Evolutionary conservation across 2,797 vertebrate genomes (phyloP).

Genomic region (Sitta carolinensis): DNA sequence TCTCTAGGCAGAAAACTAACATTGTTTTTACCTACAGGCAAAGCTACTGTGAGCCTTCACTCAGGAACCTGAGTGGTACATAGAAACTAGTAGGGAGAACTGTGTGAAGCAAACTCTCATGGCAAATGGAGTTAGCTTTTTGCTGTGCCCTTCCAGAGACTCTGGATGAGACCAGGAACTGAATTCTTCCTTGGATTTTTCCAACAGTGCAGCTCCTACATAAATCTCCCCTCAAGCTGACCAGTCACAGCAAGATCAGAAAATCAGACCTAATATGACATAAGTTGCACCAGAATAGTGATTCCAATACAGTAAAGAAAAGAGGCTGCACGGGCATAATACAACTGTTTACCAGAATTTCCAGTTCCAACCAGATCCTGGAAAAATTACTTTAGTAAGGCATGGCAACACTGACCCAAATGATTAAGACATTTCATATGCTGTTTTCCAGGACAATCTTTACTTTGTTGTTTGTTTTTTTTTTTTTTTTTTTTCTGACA

Average conservation of each 20-base stretch:
- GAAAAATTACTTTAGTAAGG: background rate
- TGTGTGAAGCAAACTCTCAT: background rate
- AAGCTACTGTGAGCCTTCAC: background rate
- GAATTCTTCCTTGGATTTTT: background rate
- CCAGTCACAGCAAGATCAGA: background rate
- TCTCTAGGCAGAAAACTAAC: background rate
- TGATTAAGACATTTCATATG: background rate
- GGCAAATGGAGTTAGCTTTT: background rate
- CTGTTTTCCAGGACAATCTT: background rate
- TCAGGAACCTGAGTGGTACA: background rate
- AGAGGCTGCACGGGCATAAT: background rate
- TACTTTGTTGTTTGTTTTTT: background rate
- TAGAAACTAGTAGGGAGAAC: background rate
- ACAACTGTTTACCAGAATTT: background rate
- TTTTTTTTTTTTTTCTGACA: background rate
- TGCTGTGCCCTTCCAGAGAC: background rate
- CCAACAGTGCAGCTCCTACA: background rate
- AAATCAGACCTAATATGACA: background rate
- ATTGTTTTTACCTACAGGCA: conserved; percentile 15
- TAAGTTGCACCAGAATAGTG: background rate
- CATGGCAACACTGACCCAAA: background rate
- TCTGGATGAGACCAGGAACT: background rate
- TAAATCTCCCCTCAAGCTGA: background rate
- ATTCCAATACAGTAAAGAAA: background rate
- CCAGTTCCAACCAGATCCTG: background rate